Evolutionary conservation across 2,797 vertebrate species (phyloP).

Genomic region (Carcharodon carcharias): DNA sequence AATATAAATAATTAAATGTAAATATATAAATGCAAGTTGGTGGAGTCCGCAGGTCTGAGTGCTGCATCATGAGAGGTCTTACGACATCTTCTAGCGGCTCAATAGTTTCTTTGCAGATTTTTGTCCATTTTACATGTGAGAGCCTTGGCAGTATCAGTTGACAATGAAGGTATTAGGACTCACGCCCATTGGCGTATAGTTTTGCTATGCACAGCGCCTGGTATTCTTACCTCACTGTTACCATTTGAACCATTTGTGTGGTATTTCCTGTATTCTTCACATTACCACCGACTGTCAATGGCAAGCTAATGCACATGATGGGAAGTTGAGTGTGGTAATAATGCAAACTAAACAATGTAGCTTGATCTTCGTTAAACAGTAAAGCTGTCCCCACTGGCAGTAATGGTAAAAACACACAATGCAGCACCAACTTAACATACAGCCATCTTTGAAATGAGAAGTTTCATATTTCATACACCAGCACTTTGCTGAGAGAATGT

Average conservation of each 20-base stretch:
- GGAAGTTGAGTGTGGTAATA: background rate
- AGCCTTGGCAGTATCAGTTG: background rate
- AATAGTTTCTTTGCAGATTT: background rate
- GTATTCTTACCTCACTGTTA: background rate
- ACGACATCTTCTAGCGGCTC: background rate
- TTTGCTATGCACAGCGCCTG: background rate
- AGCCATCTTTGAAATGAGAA: background rate
- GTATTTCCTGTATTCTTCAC: background rate
- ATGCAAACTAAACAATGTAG: background rate
- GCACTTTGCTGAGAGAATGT: background rate
- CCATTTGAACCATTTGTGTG: background rate
- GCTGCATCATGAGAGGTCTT: background rate
- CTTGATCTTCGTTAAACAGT: background rate
- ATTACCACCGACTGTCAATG: background rate
- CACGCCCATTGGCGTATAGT: background rate
- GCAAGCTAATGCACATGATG: background rate
- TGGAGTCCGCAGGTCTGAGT: background rate
- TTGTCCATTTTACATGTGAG: background rate
- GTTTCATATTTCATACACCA: background rate
- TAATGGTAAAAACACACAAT: background rate
- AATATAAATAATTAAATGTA: no score
- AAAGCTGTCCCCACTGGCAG: background rate
- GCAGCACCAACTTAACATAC: background rate
- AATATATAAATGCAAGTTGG: background rate
- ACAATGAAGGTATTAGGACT: background rate